Conservation (phyloP, 1,140 invertebrate genomes). For the Planococcus citri region DNA sequence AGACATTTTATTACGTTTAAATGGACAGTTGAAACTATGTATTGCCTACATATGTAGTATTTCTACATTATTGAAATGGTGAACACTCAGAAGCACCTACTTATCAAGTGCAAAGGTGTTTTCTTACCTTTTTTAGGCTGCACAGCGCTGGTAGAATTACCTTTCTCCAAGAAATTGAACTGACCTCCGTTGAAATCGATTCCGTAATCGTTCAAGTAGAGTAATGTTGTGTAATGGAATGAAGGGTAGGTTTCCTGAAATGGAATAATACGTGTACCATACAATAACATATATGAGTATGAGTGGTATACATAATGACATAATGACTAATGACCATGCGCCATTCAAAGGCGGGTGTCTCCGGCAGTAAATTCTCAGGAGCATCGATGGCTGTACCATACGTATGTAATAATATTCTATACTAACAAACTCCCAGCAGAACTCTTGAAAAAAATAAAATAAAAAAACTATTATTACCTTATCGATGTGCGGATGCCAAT, state of each 20-base stretch:
- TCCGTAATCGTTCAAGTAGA: conserved; percentile 64
- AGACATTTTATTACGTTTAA: too few species aligned
- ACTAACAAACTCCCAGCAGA: neutral
- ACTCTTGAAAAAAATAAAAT: neutral
- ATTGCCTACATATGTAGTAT: neutral
- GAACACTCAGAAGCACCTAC: too few species aligned
- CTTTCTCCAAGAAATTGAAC: conserved; percentile 65
- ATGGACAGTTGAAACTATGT: neutral
- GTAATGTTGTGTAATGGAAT: conserved; percentile 70
- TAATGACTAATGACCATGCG: too few species aligned
- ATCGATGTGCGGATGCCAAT: conserved; percentile 77
- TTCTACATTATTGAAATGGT: too few species aligned
- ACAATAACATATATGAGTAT: neutral
- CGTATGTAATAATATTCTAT: too few species aligned
- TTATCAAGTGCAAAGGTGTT: too few species aligned
- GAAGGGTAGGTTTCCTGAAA: conserved; percentile 63
- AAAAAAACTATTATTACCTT: conserved; percentile 44
- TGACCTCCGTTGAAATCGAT: conserved; percentile 66
- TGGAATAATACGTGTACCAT: neutral
- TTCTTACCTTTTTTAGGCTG: conserved; percentile 58
- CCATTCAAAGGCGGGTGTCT: too few species aligned
- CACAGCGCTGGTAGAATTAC: conserved; percentile 53
- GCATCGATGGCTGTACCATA: too few species aligned
- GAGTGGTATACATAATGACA: too few species aligned
- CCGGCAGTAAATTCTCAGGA: too few species aligned